A percentile compares a stretch with the other conserved stretches of the same genome.
Evolutionary conservation across 2,113 vertebrate species (phyloP).

Genomic region (Rhinolophus sinicus): DNA sequence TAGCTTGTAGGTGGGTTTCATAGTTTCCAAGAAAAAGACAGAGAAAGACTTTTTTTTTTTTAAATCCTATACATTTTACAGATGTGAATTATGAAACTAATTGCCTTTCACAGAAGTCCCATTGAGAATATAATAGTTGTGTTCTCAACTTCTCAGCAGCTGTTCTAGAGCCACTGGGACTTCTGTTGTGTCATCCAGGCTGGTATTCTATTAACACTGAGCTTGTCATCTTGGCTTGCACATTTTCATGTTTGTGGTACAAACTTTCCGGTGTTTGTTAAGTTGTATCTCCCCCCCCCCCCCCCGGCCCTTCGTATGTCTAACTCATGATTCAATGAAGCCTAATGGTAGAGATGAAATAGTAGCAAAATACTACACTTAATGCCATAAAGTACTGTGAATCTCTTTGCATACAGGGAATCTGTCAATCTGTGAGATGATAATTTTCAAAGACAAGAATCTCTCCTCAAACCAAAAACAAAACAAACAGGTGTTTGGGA

Average conservation of each 20-base stretch:
- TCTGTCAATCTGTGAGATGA: neutral
- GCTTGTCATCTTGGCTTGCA: neutral
- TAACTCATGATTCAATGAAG: neutral
- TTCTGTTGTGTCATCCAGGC: no score
- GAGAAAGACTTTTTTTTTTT: neutral
- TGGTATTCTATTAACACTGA: fast-evolving
- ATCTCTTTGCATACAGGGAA: neutral
- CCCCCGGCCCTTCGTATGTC: neutral
- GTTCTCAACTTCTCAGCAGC: neutral
- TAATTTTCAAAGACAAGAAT: neutral
- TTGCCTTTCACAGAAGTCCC: neutral
- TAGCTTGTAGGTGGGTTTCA: neutral
- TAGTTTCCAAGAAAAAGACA: neutral
- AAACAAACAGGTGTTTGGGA: neutral
- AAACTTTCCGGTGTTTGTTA: neutral
- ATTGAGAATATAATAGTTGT: neutral
- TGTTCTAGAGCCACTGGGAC: no score
- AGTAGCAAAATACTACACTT: neutral
- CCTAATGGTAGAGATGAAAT: neutral
- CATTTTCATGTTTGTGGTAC: neutral
- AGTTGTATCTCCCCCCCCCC: neutral
- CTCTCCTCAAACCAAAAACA: neutral
- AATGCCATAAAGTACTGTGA: neutral
- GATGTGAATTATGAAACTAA: neutral
- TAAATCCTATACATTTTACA: neutral